These are phyloP conservation scores for Dynastes hyllus DNA, from an alignment of 2,888 invertebrate species.

Conservation along the genomic window DNA sequence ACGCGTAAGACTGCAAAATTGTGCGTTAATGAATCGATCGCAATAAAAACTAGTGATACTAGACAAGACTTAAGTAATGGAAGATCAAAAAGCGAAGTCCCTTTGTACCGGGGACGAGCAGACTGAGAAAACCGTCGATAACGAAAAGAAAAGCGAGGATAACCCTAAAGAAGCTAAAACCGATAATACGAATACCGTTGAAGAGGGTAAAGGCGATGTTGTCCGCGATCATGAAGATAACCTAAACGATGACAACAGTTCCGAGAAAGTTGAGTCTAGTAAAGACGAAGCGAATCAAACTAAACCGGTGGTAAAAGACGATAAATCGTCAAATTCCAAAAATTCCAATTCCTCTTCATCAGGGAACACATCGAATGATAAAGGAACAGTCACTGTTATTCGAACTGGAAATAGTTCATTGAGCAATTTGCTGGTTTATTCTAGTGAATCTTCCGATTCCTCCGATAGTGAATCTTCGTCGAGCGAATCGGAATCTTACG, in stretches of 20 bases:
- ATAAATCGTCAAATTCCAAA: constrained; percentile 7
- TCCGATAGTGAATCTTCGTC: constrained; percentile 53
- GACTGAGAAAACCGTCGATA: constrained; percentile 3
- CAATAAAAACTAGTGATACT: constrained; percentile 14
- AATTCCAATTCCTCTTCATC: constrained; percentile 12
- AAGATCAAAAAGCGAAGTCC: constrained; percentile 17
- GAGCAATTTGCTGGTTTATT: constrained; percentile 57
- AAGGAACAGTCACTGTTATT: constrained; percentile 29
- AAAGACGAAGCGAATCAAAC: not conserved
- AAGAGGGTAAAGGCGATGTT: not conserved
- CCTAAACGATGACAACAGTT: constrained; percentile 42
- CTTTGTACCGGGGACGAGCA: constrained; percentile 41
- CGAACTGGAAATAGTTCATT: constrained; percentile 51
- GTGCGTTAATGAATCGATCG: constrained; percentile 25
- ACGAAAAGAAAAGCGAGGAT: not conserved
- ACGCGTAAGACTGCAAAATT: constrained; percentile 28
- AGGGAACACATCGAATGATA: constrained; percentile 10
- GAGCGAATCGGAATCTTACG: constrained; percentile 55
- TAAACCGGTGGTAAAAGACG: not conserved
- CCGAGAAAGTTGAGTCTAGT: not conserved
- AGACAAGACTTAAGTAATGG: constrained; percentile 8
- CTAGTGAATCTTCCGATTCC: constrained; percentile 53
- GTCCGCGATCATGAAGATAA: constrained; percentile 20
- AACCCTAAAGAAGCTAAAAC: not conserved
- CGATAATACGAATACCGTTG: not conserved